Base-by-base conservation (phyloP, 2,797 vertebrate genomes). In the Pipistrellus kuhlii region DNA sequence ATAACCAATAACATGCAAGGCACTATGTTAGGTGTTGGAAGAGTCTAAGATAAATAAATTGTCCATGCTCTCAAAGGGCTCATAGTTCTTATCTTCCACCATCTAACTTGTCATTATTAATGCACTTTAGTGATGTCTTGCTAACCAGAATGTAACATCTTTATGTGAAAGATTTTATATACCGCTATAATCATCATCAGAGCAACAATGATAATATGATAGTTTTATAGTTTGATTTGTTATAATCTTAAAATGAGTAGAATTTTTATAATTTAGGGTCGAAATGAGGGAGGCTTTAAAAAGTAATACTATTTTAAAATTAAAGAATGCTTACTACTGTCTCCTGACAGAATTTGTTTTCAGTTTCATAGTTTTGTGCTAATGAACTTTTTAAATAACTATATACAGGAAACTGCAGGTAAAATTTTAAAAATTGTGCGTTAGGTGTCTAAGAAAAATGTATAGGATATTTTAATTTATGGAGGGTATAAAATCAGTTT, bases 361-460 rank as follows among this genome's bases (percentile, higher is more conserved):
- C 73, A 87, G 71, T 92, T 95, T 57, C 41, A 72, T 83, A 94
- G 75, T 89, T 94, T 90, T 2, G 6, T 94, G 55, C 86, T 89
- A 88, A 72, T 80, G 71, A 94, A 64, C 69, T n/a, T 88, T 95
- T 97, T 91, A 76, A 97, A 90, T 94, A 93, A 90, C 82, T 69
- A 88, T 91, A 55, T 93, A 94, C 92, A 95, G 89, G 94, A 90
- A 84, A 68, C 90, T 82, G 55, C 93, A 95, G 95, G 85, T 64
- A 94, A 96, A 78, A 77, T 90, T 62, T 82, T 93, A 4, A 4
- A 85, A 80, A 75, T 88, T 77, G 3, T 94, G 20, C 84, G 44
- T 93, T 97, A 95, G 88, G 35, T 96, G 88, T 97, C 94, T 94
- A 96, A 95, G 27, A 94, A 97, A 96, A 88, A 73, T 85, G 59